Evolutionary conservation across 2,113 vertebrate genomes (phyloP), one percentile per base, ranked within the genome.

Genomic region (Tamias sibiricus): DNA sequence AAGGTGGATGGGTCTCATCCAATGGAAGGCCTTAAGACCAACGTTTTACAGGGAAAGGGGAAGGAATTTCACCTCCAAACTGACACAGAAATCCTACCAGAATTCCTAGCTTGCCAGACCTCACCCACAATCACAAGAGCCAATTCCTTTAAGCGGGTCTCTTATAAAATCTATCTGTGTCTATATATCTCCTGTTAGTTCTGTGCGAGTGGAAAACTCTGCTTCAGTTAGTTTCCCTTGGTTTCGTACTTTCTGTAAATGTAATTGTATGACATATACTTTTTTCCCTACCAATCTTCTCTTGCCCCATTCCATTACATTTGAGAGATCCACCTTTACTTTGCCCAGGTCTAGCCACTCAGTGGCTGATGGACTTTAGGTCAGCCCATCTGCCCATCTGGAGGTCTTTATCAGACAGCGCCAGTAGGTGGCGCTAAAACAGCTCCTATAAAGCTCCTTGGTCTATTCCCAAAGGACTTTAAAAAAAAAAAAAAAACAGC

Each of bases 351-450:
- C 20, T 59, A 62, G 64, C 44, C 64, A 20, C 12, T 59, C 6
- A 64, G 2, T 6, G 68, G 10, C n/a, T 52, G 2, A 24, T n/a
- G n/a, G 5, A 7, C 28, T 40, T 68, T 0, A 3, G 37, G 19
- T 20, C 1, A 14, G 20, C 59, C 59, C 59, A 28, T 62, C 24
- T 28, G 9, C 59, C 59, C 5, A 2, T 47, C 47, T 42, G 5
- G 32, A 17, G 2, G 6, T 0, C 32, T 69, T 68, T 35, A 2
- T 17, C 26, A 47, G n/a, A 54, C 54, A 66, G 49, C 4, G 62
- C 95, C 97, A 81, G 89, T 37, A 97, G 97, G 74, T 93, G 96
- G 97, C 95, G 32, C 86, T 80, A 83, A 54, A 90, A 69, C 66
- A 84, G 76, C 86, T n/a, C 24, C 7, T 47, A 24, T 37, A 47